Evolutionary conservation across 1,140 invertebrate genomes (phyloP), one percentile per base, ranked within the genome.

Genomic region (Philopotamus ludificatus): DNA sequence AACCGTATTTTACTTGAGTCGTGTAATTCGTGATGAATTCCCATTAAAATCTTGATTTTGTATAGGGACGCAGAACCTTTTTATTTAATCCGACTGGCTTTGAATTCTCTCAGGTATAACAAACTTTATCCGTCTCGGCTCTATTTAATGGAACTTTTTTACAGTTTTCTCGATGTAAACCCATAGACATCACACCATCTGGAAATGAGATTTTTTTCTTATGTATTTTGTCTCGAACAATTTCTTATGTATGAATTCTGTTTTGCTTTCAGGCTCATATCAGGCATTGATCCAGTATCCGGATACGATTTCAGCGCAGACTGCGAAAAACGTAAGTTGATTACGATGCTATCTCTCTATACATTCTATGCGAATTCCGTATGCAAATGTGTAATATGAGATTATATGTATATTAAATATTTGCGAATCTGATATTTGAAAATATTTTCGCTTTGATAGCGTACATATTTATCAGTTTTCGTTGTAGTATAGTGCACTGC

Each of bases 271-370:
- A 97, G 94, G 94, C 84, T 95, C 94, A 83, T 99, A 98, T 87
- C 97, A 99, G 89, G 97, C 96, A 63, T 85, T 99, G 72, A 97
- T 99, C 79, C 97, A 99, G 82, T 98, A 98, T 81, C 90, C 93
- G 68, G 96, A 99, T 82, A 93, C 95, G 63, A 87, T 94, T 74
- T 92, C 94, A 69, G 96, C 97, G 65, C 95, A 97, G 80, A 89
- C 93, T 73, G 96, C 97, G 74, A 98, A 97, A 87, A 83, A 90
- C 81, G 90, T 93, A 81, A 89, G 87, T 86, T 77, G 64, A 50
- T n/a, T 49, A 50, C 23, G 34, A 26, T 62, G 3, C 15, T 34
- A 7, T 12, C 28, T 34, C 28, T 34, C 28, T 34, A 4, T 34
- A 49, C 45, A 49, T 49, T 21, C 18, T 3, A 16, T 49, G 20